phyloP scores from a whole-genome alignment of 2,113 vertebrate genomes.

The Chionomys nivalis region DNA sequence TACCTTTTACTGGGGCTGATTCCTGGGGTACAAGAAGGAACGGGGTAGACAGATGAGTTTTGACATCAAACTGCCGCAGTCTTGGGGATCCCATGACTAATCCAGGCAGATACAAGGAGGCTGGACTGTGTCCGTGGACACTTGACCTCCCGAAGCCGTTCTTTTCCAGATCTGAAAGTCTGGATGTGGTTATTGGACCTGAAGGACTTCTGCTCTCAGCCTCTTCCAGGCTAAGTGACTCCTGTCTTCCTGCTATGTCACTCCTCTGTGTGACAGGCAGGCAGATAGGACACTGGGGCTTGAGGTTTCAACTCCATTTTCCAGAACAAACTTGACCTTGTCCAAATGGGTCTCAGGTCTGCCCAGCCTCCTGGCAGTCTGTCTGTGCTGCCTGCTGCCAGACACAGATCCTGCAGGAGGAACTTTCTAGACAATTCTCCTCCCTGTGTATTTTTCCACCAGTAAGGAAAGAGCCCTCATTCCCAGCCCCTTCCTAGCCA shows the following conservation, averaged over 20 bases:
- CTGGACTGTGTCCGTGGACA: not conserved
- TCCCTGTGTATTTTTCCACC: not conserved
- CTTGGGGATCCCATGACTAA: not conserved
- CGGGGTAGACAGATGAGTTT: not conserved
- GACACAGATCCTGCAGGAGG: not conserved
- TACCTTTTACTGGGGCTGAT: not conserved
- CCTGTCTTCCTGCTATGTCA: not conserved
- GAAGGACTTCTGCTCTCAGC: not conserved
- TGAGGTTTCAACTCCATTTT: not conserved
- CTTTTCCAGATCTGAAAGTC: not conserved
- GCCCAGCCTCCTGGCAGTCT: accelerated
- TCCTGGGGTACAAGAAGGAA: not conserved
- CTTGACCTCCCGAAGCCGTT: not conserved
- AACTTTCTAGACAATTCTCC: not conserved
- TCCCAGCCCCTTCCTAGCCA: not conserved
- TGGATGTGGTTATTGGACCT: not conserved
- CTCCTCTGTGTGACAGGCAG: not conserved
- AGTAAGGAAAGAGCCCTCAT: not conserved
- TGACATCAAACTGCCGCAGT: not conserved
- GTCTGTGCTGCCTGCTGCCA: not conserved
- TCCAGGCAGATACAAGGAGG: not conserved
- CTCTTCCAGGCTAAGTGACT: not conserved
- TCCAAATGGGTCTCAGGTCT: not conserved
- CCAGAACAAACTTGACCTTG: not conserved
- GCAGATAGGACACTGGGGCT: not conserved